phyloP scores from a whole-genome alignment of 2,797 vertebrate species.

The Danio albolineatus region DNA sequence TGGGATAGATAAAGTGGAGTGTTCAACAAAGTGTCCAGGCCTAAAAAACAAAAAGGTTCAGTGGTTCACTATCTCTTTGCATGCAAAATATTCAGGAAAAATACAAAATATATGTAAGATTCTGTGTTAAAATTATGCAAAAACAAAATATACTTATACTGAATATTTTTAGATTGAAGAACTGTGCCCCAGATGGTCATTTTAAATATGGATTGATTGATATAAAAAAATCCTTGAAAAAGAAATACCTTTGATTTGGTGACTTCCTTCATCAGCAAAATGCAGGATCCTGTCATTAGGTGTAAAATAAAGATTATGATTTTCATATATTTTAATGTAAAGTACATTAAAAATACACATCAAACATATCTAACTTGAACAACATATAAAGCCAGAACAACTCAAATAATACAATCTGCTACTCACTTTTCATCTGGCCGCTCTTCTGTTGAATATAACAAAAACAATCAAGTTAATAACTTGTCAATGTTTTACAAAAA shows the following conservation, averaged over 20 bases:
- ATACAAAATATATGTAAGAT: background rate
- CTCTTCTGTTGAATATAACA: constrained; percentile 32
- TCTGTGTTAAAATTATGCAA: background rate
- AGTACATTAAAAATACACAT: background rate
- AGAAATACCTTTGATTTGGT: constrained; percentile 35
- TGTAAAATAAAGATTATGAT: background rate
- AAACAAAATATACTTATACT: background rate
- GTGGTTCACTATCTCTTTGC: background rate
- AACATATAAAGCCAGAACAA: background rate
- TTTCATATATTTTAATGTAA: background rate
- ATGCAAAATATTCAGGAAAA: background rate
- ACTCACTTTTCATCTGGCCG: constrained; percentile 52
- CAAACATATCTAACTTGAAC: background rate
- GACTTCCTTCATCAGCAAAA: constrained; percentile 19
- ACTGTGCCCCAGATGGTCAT: background rate
- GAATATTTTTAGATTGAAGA: background rate
- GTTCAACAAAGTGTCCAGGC: constrained; percentile 75
- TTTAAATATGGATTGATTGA: too few species aligned
- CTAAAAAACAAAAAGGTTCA: constrained; percentile 63
- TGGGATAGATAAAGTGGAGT: constrained; percentile 72
- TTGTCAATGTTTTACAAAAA: background rate
- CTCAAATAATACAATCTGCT: background rate
- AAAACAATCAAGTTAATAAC: background rate
- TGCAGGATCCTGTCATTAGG: constrained; percentile 23
- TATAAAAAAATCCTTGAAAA: too few species aligned